phyloP scores from a whole-genome alignment of 2,113 vertebrate species.

The Urocynchramus pylzowi region DNA sequence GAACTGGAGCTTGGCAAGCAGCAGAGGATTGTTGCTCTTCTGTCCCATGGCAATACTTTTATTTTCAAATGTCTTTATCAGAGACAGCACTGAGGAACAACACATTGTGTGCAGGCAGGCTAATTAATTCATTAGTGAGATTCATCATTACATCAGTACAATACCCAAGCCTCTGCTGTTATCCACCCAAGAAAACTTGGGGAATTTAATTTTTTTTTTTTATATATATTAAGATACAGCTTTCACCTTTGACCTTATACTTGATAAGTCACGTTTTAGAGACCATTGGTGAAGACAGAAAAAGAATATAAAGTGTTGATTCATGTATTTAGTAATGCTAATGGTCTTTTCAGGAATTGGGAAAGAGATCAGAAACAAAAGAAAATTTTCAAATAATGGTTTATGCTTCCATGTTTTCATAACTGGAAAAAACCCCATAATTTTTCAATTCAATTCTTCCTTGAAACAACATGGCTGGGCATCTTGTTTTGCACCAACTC shows the following conservation, averaged over 20 bases:
- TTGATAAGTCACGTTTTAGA: neutral
- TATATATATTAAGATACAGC: neutral
- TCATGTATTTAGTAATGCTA: neutral
- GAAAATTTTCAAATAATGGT: neutral
- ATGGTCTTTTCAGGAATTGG: neutral
- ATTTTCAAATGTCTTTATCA: neutral
- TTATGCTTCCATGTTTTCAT: neutral
- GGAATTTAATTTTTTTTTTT: neutral
- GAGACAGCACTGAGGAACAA: neutral
- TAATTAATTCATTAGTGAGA: conserved; percentile 5
- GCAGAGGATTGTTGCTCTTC: neutral
- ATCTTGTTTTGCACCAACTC: neutral
- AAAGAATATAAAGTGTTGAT: neutral
- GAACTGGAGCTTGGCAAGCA: neutral
- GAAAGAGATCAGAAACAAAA: neutral
- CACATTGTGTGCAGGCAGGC: neutral
- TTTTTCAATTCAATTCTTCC: neutral
- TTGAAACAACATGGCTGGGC: neutral
- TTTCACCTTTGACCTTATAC: neutral
- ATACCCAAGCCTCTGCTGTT: neutral
- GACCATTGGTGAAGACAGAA: neutral
- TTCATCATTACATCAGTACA: neutral
- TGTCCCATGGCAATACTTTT: neutral
- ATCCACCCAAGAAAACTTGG: neutral
- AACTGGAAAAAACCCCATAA: accelerated